Evolutionary conservation across 92 coral and sea anemone genomes (phyloP).

Genomic region (Palythoa grandiflora): DNA sequence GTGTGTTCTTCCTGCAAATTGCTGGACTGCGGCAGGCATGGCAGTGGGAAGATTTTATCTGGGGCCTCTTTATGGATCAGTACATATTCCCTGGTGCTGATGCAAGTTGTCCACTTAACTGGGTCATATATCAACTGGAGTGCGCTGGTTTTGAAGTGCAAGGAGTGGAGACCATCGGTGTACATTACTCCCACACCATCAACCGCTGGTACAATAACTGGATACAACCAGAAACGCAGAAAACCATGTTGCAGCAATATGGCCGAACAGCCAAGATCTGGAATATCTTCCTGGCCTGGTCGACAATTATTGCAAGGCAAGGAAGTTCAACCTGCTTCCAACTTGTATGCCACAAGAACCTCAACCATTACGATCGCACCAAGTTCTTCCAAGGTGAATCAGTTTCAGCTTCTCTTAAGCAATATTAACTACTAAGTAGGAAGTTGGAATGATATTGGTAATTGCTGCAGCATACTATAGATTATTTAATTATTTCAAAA

Average conservation of each 20-base stretch:
- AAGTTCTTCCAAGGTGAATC: constrained; percentile 83
- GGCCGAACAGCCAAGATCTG: constrained; percentile 92
- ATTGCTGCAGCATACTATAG: too few relatives aligned
- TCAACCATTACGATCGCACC: constrained; percentile 90
- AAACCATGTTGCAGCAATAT: constrained; percentile 76
- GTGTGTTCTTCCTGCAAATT: constrained; percentile 96
- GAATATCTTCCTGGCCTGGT: constrained; percentile 98
- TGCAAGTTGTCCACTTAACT: constrained; percentile 94
- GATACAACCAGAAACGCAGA: constrained; percentile 87
- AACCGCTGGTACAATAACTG: constrained; percentile 97
- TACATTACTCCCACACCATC: constrained; percentile 96
- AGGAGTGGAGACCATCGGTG: constrained; percentile 91
- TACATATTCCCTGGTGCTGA: constrained; percentile 99
- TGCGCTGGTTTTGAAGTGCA: constrained; percentile 96
- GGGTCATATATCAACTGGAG: constrained; percentile 90
- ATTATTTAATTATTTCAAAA: too few relatives aligned
- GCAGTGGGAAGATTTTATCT: constrained; percentile 99
- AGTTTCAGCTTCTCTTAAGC: constrained; percentile 53
- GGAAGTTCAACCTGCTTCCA: constrained; percentile 97
- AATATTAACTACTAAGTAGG: constrained; percentile 24
- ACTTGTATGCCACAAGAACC: constrained; percentile 96
- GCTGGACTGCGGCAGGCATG: constrained; percentile 99
- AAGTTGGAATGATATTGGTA: neutral
- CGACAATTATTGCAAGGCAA: constrained; percentile 95
- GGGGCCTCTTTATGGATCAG: constrained; percentile 99